These are phyloP conservation scores for Trypoxylus dichotomus DNA, from an alignment of 1,140 invertebrate genomes.

Conservation along the genomic window DNA sequence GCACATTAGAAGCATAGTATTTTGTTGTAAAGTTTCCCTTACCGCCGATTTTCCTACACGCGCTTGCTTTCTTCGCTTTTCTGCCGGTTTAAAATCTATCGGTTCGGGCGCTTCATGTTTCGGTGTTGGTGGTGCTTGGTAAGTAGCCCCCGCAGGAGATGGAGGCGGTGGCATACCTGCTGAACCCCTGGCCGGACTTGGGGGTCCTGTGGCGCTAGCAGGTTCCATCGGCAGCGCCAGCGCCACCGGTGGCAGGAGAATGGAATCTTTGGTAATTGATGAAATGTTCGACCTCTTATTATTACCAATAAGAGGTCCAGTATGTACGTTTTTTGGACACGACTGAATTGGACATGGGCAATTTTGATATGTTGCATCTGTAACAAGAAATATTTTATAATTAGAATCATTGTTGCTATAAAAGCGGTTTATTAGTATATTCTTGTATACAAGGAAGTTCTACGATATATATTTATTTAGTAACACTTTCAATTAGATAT, in stretches of 20 bases:
- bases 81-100: constrained; percentile 38
- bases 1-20: constrained; percentile 54
- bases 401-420: no score
- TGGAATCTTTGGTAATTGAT: constrained; percentile 50
- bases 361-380: constrained; percentile 66
- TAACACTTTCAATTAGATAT: no score
- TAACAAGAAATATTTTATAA: background rate
- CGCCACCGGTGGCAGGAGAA: constrained; percentile 60
- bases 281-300: constrained; percentile 66
- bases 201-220: constrained; percentile 64
- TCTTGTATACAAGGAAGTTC: no score
- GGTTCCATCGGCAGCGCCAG: constrained; percentile 65
- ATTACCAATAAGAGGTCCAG: constrained; percentile 92
- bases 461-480: no score
- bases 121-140: constrained; percentile 37
- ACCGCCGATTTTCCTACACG: constrained; percentile 71
- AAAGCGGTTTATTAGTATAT: no score
- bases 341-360: constrained; percentile 86
- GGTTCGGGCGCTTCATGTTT: constrained; percentile 44
- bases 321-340: constrained; percentile 96
- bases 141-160: constrained; percentile 50
- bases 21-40: constrained; percentile 58
- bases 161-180: constrained; percentile 63
- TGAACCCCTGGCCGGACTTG: constrained; percentile 67
- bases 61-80: constrained; percentile 56